Conservation (phyloP, 2,797 vertebrate genomes). For the Gallinago solitaria region DNA sequence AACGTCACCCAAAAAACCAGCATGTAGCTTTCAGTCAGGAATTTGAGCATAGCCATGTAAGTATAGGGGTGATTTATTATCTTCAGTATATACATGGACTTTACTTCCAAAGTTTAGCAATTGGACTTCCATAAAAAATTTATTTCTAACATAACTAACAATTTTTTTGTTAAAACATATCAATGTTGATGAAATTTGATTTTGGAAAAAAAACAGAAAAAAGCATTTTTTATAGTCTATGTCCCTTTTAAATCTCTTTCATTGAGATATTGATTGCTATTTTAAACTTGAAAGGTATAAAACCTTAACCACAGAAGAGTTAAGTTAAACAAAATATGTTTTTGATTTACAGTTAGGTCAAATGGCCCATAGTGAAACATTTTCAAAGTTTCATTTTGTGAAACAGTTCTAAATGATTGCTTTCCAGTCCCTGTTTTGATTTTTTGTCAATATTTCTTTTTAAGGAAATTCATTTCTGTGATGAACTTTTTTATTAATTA, state of each 20-base stretch:
- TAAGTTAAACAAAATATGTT: background rate
- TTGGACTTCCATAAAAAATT: background rate
- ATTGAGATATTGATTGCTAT: background rate
- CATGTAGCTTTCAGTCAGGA: background rate
- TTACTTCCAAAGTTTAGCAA: background rate
- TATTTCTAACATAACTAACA: background rate
- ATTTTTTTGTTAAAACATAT: background rate
- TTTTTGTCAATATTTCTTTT: background rate
- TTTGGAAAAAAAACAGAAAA: background rate
- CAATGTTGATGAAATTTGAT: background rate
- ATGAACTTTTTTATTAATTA: background rate
- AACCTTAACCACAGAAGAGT: background rate
- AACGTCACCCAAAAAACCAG: background rate
- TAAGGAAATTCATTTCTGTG: background rate
- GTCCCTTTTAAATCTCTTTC: background rate
- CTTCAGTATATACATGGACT: background rate
- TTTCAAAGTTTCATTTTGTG: background rate
- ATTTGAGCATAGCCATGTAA: background rate
- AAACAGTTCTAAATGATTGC: background rate
- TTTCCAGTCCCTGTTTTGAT: background rate
- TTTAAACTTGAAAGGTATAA: background rate
- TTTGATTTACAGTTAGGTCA: background rate
- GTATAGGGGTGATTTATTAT: background rate
- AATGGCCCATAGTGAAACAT: background rate
- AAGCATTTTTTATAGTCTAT: accelerated